Conservation (phyloP, 2,888 invertebrate species). For the Dascillus cervinus region DNA sequence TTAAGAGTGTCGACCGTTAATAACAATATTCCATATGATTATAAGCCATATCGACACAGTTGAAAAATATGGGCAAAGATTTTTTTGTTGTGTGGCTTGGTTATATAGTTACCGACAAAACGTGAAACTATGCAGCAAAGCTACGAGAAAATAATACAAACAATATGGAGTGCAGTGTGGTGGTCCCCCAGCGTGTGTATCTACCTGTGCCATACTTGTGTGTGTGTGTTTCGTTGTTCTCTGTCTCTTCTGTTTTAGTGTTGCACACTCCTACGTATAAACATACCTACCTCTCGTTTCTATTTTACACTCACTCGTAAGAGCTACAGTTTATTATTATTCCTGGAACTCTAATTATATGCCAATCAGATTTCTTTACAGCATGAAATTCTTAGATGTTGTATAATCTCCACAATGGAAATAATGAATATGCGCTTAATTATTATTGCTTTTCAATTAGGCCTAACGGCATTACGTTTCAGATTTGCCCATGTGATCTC, state of each 20-base stretch:
- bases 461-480: no score
- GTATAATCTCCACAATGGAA: no score
- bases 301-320: conserved; percentile 13
- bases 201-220: conserved; percentile 9
- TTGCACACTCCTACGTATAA: conserved; percentile 13
- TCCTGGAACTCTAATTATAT: conserved; percentile 16
- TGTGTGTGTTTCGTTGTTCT: conserved; percentile 9
- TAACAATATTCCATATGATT: no score
- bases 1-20: no score
- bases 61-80: conserved; percentile 12
- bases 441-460: no score
- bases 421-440: no score
- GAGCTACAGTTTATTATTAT: conserved; percentile 11
- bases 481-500: no score
- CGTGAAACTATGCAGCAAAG: conserved; percentile 23
- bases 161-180: conserved; percentile 16
- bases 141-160: conserved; percentile 21
- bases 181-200: conserved; percentile 11
- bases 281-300: conserved; percentile 12
- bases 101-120: conserved; percentile 24
- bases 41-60: conserved; percentile 7
- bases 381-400: conserved; percentile 13
- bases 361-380: conserved; percentile 11
- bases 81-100: conserved; percentile 17
- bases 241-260: conserved; percentile 12